Evolutionary conservation across 2,113 vertebrate genomes (phyloP).

Genomic region (Crotalus horridus): DNA sequence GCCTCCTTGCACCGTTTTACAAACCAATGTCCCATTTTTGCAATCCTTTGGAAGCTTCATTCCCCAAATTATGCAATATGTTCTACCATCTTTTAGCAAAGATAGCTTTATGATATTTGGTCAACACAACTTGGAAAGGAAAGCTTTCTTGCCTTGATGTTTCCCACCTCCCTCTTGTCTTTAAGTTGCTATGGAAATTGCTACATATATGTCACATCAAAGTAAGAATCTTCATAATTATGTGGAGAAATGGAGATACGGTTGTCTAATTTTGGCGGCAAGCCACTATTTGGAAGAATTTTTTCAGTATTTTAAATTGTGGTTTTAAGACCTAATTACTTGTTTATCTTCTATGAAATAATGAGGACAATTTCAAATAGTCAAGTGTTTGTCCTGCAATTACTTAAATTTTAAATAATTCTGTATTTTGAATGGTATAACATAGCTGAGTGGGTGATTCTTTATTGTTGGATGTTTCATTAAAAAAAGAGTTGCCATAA

Average conservation of each 20-base stretch:
- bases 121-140: not conserved
- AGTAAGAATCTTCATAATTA: constrained; percentile 17
- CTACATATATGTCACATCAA: not conserved
- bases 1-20: not conserved
- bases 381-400: constrained; percentile 4
- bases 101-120: not conserved
- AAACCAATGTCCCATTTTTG: not conserved
- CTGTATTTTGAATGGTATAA: constrained; percentile 5
- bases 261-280: constrained; percentile 16
- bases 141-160: not conserved
- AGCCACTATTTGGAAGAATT: not conserved
- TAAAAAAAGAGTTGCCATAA: not conserved
- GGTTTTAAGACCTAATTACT: constrained; percentile 17
- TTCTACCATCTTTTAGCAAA: not conserved
- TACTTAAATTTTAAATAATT: constrained; percentile 16
- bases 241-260: not conserved
- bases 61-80: not conserved
- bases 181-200: constrained; percentile 11
- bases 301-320: constrained; percentile 21
- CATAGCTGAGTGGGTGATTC: not conserved
- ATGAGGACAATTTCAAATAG: constrained; percentile 9
- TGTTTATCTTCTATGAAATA: constrained; percentile 29
- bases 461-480: not conserved
- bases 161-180: not conserved
- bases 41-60: not conserved